Percentiles rank a stretch among this genome's conserved stretches.
These are phyloP conservation scores for Pachliopta kotzebuea DNA, from an alignment of 2,888 invertebrate genomes.

Conservation along the genomic window DNA sequence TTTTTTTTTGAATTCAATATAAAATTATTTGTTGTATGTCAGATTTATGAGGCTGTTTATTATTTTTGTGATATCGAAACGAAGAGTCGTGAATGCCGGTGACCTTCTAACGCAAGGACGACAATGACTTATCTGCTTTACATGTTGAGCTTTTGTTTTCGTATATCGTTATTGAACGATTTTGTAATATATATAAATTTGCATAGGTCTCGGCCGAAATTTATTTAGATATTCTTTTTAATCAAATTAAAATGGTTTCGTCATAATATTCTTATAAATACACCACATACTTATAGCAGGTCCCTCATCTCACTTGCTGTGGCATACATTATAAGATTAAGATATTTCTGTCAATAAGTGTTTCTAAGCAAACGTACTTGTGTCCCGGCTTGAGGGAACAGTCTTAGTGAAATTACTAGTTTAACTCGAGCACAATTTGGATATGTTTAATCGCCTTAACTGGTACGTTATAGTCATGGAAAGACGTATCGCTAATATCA, in stretches of 20 bases:
- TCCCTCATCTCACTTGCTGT: no score
- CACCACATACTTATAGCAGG: background rate
- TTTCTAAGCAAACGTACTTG: no score
- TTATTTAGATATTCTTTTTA: background rate
- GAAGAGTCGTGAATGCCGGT: conserved; percentile 27
- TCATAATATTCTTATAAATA: background rate
- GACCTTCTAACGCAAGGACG: conserved; percentile 31
- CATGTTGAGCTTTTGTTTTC: conserved; percentile 28
- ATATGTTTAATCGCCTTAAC: no score
- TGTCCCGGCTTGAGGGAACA: no score
- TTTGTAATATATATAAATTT: conserved; percentile 21
- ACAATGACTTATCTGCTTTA: conserved; percentile 22
- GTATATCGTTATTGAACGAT: conserved; percentile 7
- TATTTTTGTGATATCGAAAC: conserved; percentile 28
- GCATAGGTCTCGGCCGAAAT: background rate
- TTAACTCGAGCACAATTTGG: no score
- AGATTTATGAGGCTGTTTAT: conserved; percentile 32
- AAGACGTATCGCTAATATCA: no score
- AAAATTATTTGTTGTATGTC: conserved; percentile 22
- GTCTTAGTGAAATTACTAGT: no score
- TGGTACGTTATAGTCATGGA: no score
- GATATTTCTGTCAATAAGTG: no score
- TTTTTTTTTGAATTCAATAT: conserved; percentile 23
- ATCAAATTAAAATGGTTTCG: background rate
- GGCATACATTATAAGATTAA: no score